These are phyloP conservation scores for Drosophila antonietae DNA, from an alignment of 2,888 invertebrate species.

Conservation along the genomic window DNA sequence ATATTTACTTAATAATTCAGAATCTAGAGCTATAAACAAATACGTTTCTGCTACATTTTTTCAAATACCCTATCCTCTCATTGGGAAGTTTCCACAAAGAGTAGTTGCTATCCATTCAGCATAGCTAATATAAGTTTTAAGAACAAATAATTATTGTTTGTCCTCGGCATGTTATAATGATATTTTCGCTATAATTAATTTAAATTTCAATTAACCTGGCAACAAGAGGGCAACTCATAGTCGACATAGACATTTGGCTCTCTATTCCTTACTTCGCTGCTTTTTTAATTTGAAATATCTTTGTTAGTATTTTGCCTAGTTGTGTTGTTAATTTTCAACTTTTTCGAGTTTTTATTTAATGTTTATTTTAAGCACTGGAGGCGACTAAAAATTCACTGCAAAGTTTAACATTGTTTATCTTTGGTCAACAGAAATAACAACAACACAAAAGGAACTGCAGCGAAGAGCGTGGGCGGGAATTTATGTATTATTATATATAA, in stretches of 20 bases:
- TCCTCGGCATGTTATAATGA: neutral
- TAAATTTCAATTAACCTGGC: neutral
- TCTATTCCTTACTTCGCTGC: conserved; percentile 10
- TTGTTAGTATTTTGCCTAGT: conserved; percentile 9
- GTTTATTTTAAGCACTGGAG: conserved; percentile 44
- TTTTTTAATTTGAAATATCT: conserved; percentile 19
- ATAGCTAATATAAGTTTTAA: neutral
- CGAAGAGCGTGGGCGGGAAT: neutral
- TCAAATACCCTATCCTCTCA: conserved; percentile 4
- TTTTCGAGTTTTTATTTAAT: conserved; percentile 51
- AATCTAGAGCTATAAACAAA: conserved; percentile 49
- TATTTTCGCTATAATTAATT: neutral
- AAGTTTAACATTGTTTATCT: conserved; percentile 68
- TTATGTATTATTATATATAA: conserved; percentile 1
- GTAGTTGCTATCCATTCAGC: neutral
- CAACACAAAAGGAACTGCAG: conserved; percentile 19
- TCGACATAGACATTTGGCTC: neutral
- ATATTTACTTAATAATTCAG: conserved; percentile 63
- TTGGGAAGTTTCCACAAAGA: neutral
- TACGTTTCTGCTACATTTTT: conserved; percentile 2
- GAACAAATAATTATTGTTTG: neutral
- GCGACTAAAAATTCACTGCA: conserved; percentile 41
- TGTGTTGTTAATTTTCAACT: conserved; percentile 9
- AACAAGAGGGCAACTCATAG: conserved; percentile 1
- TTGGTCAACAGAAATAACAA: conserved; percentile 49